A percentile compares a stretch with the other conserved stretches of the same genome.
Conservation (phyloP, 2,888 invertebrate genomes). For the Automeris io region DNA sequence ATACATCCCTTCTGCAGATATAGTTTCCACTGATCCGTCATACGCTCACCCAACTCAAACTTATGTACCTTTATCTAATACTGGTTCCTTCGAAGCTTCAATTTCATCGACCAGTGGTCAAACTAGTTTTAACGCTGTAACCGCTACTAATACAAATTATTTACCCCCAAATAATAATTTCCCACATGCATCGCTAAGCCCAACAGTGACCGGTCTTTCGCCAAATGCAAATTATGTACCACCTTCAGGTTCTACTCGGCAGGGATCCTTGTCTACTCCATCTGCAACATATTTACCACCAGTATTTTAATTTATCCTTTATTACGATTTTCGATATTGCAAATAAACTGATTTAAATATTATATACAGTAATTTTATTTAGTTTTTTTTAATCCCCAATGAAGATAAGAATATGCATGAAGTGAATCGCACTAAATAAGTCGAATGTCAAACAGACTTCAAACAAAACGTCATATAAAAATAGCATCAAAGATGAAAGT, state of each 20-base stretch:
- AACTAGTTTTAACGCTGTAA: constrained; percentile 15
- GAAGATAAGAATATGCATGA: neutral
- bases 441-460: constrained; percentile 14
- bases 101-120: constrained; percentile 10
- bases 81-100: constrained; percentile 9
- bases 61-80: neutral
- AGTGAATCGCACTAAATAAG: neutral
- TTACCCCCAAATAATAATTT: constrained; percentile 20
- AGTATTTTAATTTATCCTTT: constrained; percentile 28
- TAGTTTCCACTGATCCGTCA: neutral
- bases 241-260: constrained; percentile 16
- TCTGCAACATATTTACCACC: constrained; percentile 57
- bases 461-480: constrained; percentile 42
- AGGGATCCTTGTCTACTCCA: constrained; percentile 34
- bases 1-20: constrained; percentile 5
- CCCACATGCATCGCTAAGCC: neutral
- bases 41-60: constrained; percentile 1
- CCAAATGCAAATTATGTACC: constrained; percentile 22
- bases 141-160: constrained; percentile 25
- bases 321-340: neutral
- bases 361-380: neutral
- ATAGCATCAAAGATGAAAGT: constrained; percentile 71
- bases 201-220: constrained; percentile 13
- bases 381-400: neutral
- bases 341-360: neutral